Evolutionary conservation across 1,140 invertebrate species (phyloP), one percentile per base, ranked within the genome.

Genomic region (Polypedilum pembai): DNA sequence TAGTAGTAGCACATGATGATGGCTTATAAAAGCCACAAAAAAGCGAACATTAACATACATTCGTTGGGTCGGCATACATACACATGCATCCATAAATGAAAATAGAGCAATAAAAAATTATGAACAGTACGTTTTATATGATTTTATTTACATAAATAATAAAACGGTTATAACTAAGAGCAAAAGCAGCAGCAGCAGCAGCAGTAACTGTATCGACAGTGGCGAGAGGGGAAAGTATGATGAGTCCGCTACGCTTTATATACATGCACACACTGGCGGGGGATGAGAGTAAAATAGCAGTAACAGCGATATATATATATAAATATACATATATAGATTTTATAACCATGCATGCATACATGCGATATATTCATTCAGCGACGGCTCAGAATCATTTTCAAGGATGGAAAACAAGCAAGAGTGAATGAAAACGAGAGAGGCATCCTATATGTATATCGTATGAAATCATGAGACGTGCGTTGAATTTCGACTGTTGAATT

Each of bases 81-180:
- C 45, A 56, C 45, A 56, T 56, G 45, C n/a, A 56, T 56, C 12
- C 45, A 56, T 56, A 56, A 56, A 56, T 56, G 45, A 56, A 56
- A 56, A 56, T 56, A 56, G 45, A 56, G 45, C 45, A 56, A 56
- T 56, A 56, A 56, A 56, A 56, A 56, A 56, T 56, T 56, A 56
- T 56, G 45, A 56, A 56, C 45, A 56, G 45, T 56, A 56, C 45
- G 45, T 56, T 56, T 56, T 56, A 56, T 56, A 56, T 56, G 45
- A 56, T 56, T 56, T 56, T 56, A 56, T 56, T 56, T 56, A 56
- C 45, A 56, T 56, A 56, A 56, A 56, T 56, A 56, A 56, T 56
- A 56, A 56, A 56, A 56, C 45, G 45, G 45, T 56, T 56, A 56
- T 56, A 56, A n/a, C 45, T 56, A 33, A 33, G 24, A 33, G 24